A percentile compares a stretch with the other conserved stretches of the same genome.
These are phyloP conservation scores for Clarias batrachus DNA, from an alignment of 2,113 vertebrate species.

Conservation along the genomic window DNA sequence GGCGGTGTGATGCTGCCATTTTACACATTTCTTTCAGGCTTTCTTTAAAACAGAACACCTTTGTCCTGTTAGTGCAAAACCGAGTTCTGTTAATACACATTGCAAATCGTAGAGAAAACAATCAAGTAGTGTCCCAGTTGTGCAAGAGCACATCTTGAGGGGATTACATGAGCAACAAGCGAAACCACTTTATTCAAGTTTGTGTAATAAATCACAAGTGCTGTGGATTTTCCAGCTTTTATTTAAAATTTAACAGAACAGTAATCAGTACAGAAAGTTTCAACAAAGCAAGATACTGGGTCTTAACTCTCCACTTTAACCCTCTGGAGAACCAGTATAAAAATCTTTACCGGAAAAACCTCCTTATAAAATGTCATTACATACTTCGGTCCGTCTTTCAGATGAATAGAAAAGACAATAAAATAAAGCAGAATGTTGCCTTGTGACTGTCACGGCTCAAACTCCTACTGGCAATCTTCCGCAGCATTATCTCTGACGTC, in stretches of 20 bases:
- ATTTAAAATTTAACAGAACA: constrained; percentile 36
- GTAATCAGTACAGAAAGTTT: constrained; percentile 17
- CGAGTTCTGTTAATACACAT: neutral
- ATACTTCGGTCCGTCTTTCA: neutral
- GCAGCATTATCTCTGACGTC: neutral
- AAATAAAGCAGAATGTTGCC: neutral
- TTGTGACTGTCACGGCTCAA: neutral
- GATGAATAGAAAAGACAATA: neutral
- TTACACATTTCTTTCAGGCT: constrained; percentile 1
- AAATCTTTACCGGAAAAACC: constrained; percentile 3
- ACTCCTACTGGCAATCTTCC: neutral
- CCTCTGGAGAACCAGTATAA: constrained; percentile 1
- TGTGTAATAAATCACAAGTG: no score
- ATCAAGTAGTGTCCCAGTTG: neutral
- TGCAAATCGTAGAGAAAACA: constrained; percentile 16
- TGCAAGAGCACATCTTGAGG: neutral
- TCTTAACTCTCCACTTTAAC: no score
- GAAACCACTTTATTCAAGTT: neutral
- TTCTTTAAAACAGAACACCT: neutral
- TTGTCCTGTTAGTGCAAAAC: constrained; percentile 7
- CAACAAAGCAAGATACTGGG: neutral
- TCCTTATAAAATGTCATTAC: constrained; percentile 15
- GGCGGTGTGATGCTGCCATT: neutral
- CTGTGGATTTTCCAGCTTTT: constrained; percentile 16
- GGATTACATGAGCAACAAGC: neutral